phyloP scores from a whole-genome alignment of 2,113 vertebrate genomes.

The Vicugna pacos region DNA sequence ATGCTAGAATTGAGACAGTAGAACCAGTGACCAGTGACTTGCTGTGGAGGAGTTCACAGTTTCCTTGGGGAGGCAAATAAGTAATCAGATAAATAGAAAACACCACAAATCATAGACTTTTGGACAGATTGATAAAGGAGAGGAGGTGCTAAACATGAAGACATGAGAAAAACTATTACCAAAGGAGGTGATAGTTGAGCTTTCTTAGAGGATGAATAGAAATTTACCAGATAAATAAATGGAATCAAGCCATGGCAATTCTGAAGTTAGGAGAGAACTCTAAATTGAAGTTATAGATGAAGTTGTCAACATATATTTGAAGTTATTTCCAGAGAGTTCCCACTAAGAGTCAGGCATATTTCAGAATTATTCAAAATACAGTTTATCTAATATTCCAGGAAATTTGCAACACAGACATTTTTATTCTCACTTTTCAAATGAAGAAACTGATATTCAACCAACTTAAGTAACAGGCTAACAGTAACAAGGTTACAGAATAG shows the following conservation, averaged over 20 bases:
- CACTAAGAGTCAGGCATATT: not conserved
- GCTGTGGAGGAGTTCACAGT: not conserved
- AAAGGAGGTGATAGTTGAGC: not conserved
- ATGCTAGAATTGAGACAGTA: not conserved
- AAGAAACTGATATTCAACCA: not conserved
- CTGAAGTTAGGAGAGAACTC: not conserved
- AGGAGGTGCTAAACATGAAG: not conserved
- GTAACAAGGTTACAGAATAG: not conserved
- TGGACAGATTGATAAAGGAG: not conserved
- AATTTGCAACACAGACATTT: not conserved
- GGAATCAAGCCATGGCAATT: not conserved
- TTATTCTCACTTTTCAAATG: not conserved
- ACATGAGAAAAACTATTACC: not conserved
- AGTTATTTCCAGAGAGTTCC: not conserved
- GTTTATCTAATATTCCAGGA: not conserved
- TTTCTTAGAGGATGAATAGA: not conserved
- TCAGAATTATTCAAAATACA: not conserved
- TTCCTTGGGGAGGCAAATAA: not conserved
- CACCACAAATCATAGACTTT: not conserved
- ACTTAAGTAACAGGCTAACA: not conserved
- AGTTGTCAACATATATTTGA: not conserved
- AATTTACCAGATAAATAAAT: not conserved
- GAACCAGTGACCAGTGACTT: not conserved
- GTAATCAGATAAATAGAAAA: constrained; percentile 9
- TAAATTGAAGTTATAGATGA: not conserved